phyloP scores from a whole-genome alignment of 30 jellyfish, hydroid and myxozoan species.

The Aurelia coerulea region DNA sequence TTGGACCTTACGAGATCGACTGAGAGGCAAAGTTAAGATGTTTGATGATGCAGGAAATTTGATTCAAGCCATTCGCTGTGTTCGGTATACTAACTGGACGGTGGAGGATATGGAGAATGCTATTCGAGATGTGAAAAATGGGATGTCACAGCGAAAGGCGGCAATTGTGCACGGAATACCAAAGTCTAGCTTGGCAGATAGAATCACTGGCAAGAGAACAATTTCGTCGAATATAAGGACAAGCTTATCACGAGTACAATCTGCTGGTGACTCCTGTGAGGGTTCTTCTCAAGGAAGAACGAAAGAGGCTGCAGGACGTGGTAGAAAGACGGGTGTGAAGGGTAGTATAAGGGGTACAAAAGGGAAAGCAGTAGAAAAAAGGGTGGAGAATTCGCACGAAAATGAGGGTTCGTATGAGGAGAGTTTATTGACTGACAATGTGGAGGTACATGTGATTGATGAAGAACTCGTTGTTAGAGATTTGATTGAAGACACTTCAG shows the following conservation, averaged over 20 bases:
- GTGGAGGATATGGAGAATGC: slow-evolving; percentile 15
- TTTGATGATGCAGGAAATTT: background rate
- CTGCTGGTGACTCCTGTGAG: too few species aligned
- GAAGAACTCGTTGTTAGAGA: background rate
- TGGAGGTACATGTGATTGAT: background rate
- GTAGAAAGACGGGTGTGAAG: too few species aligned
- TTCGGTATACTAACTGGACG: background rate
- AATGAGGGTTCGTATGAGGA: background rate
- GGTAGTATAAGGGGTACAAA: too few species aligned
- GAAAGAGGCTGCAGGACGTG: background rate
- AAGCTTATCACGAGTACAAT: background rate
- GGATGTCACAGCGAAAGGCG: background rate
- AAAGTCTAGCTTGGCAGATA: background rate
- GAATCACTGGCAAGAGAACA: background rate
- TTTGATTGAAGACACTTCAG: background rate
- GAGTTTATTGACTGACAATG: background rate
- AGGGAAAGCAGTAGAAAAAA: background rate
- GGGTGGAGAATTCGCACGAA: background rate
- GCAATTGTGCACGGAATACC: slow-evolving; percentile 2
- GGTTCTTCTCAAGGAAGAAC: background rate
- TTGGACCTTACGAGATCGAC: too few species aligned
- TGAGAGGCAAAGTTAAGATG: background rate
- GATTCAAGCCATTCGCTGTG: too few species aligned
- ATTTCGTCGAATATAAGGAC: background rate
- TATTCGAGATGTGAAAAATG: background rate